These are phyloP conservation scores for Artemia franciscana DNA, from an alignment of 1,140 invertebrate genomes.

Conservation along the genomic window DNA sequence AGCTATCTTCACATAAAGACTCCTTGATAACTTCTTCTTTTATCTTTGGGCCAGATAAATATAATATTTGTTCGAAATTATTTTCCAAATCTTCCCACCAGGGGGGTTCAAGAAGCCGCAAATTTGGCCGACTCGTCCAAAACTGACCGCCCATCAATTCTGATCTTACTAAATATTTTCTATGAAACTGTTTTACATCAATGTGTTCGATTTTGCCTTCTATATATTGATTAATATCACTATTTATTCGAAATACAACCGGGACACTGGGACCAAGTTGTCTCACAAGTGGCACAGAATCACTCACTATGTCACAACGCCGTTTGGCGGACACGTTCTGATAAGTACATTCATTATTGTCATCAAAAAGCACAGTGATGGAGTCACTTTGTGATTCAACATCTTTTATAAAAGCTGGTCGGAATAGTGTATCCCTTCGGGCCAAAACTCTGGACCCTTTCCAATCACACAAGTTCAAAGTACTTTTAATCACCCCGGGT, in stretches of 20 bases:
- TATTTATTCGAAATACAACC: conserved; percentile 34
- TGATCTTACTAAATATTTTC: conserved; percentile 46
- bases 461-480: conserved; percentile 73
- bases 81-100: conserved; percentile 82
- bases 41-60: neutral
- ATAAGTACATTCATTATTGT: conserved; percentile 31
- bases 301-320: conserved; percentile 58
- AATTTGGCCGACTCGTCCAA: conserved; percentile 54
- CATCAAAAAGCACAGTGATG: conserved; percentile 41
- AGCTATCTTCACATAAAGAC: neutral
- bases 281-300: conserved; percentile 62
- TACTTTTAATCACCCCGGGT: neutral
- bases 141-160: conserved; percentile 27
- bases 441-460: conserved; percentile 67
- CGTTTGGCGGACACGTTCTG: conserved; percentile 20
- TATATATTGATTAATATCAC: conserved; percentile 36
- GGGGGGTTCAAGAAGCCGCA: conserved; percentile 68
- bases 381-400: conserved; percentile 34
- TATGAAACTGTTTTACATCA: conserved; percentile 37
- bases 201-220: conserved; percentile 57
- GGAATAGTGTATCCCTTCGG: conserved; percentile 50
- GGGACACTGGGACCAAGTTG: conserved; percentile 39
- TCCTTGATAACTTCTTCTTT: neutral
- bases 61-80: conserved; percentile 17
- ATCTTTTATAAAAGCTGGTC: conserved; percentile 46